These are phyloP conservation scores for Paratilapia polleni DNA, from an alignment of 2,113 vertebrate species.

Conservation along the genomic window DNA sequence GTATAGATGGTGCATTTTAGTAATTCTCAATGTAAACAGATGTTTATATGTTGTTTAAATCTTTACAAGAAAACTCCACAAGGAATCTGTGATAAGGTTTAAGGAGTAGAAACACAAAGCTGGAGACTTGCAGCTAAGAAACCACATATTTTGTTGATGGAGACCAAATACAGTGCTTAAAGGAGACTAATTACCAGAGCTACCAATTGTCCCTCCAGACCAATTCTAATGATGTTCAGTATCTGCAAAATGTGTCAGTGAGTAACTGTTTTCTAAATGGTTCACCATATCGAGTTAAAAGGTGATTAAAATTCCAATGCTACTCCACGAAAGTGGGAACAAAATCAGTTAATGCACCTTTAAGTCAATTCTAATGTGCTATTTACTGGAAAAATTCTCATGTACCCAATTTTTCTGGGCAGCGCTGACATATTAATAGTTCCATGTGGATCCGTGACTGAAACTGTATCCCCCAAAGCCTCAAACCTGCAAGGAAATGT, in stretches of 20 bases:
- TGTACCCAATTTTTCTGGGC: neutral
- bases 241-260: neutral
- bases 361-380: neutral
- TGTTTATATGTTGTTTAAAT: neutral
- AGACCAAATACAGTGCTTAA: neutral
- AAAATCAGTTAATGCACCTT: neutral
- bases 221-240: neutral
- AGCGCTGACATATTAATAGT: neutral
- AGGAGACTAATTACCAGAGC: neutral
- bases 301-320: neutral
- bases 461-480: neutral
- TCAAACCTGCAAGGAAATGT: neutral
- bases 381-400: neutral
- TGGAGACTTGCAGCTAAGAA: neutral
- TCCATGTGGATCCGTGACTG: neutral
- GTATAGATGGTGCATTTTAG: no score
- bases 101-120: neutral
- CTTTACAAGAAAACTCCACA: neutral
- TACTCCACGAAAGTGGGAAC: neutral
- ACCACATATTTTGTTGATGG: neutral
- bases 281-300: neutral
- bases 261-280: neutral
- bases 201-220: neutral
- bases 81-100: neutral
- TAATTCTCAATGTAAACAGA: neutral